A percentile compares a stretch with the other conserved stretches of the same genome.
Conservation (phyloP, 1,140 invertebrate genomes). For the Drosophila setifemur region DNA sequence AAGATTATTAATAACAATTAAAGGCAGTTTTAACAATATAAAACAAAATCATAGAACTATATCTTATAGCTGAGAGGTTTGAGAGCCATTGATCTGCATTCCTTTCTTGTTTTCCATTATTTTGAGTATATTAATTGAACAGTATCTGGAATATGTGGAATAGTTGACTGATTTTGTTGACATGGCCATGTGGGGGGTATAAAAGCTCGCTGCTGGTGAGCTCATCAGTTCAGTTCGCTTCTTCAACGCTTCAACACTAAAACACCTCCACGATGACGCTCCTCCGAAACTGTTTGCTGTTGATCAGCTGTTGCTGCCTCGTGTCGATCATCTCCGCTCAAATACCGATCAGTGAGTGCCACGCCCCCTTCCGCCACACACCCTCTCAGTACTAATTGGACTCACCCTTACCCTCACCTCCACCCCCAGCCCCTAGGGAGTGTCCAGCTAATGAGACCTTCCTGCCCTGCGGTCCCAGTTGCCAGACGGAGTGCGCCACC, state of each 20-base stretch:
- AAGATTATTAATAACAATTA: too few species aligned
- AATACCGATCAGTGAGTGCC: conserved; percentile 38
- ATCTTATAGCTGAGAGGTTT: too few species aligned
- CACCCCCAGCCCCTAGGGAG: conserved; percentile 26
- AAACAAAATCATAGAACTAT: too few species aligned
- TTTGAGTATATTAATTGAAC: too few species aligned
- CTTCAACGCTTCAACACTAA: background rate
- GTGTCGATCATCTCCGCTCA: conserved; percentile 15
- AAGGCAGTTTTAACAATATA: too few species aligned
- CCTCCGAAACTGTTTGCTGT: conserved; percentile 5
- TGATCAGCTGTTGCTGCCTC: conserved; percentile 15
- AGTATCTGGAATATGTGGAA: too few species aligned
- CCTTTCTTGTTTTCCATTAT: too few species aligned
- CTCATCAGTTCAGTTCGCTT: conserved; percentile 29
- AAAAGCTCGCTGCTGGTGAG: conserved; percentile 16
- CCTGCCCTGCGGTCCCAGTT: conserved; percentile 83
- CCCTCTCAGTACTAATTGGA: too few species aligned
- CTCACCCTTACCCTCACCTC: background rate
- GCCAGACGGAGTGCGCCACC: conserved; percentile 83
- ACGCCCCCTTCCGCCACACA: too few species aligned
- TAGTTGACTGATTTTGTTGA: too few species aligned
- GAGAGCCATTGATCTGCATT: too few species aligned
- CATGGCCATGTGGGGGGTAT: too few species aligned
- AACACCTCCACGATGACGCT: conserved; percentile 14
- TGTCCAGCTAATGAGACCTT: conserved; percentile 74